These are phyloP conservation scores for Metopolophium dirhodum DNA, from an alignment of 1,140 invertebrate genomes.

Conservation along the genomic window DNA sequence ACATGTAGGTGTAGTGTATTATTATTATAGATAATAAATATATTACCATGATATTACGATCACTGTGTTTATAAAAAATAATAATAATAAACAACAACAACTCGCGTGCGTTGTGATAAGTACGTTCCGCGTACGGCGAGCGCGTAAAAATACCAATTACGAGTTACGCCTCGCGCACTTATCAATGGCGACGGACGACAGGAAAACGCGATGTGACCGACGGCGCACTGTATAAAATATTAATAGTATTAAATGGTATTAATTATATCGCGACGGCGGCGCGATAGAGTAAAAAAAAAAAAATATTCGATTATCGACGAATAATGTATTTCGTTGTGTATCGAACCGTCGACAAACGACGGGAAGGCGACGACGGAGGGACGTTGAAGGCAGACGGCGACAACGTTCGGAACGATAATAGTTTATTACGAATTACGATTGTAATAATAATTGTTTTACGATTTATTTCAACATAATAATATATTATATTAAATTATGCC, in stretches of 20 bases:
- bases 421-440: not conserved
- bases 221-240: not conserved
- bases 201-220: not conserved
- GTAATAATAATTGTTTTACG: not conserved
- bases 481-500: not conserved
- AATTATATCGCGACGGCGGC: not conserved
- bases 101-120: not conserved
- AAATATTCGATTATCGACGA: not conserved
- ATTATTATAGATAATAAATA: conserved; percentile 18
- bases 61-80: not conserved
- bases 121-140: not conserved
- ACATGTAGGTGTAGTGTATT: not conserved
- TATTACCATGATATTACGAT: not conserved
- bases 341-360: not conserved
- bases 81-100: conserved; percentile 19
- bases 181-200: conserved; percentile 31
- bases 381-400: conserved; percentile 37
- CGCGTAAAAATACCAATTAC: conserved; percentile 20
- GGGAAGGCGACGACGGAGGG: not conserved
- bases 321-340: not conserved
- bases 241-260: not conserved
- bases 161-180: conserved; percentile 17
- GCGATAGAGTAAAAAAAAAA: not conserved
- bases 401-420: conserved; percentile 19
- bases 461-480: not conserved